Base-by-base conservation (phyloP, 2,797 vertebrate genomes). In the Sitta carolinensis region DNA sequence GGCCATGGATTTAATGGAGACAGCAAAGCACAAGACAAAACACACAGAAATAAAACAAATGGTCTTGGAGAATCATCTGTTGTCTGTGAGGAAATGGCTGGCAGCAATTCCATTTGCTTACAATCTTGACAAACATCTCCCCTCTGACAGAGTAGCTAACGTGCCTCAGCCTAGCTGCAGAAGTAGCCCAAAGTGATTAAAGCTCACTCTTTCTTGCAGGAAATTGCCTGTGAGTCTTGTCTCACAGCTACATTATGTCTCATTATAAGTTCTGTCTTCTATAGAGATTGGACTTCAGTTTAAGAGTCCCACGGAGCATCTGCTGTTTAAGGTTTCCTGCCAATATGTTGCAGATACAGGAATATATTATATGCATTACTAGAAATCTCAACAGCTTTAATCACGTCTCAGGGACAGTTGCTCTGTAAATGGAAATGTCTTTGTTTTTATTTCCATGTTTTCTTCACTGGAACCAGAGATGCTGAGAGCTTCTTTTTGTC, bases 201-300 rank as follows among this genome's bases (percentile, higher is more conserved):
- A 97, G 97, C 97, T 97, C 94, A 80, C 92, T 94, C 91, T 96
- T 94, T 83, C 96, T 95, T 94, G 97, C 96, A 96, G 95, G 92
- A 97, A 98, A 97, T 95, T 70, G 94, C 93, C 95, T 94, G 73
- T 94, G 97, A 98, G 95, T 94, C 96, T 97, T 97, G 95, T 96
- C 96, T 97, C 95, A 92, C 96, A 94, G 93, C 94, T 96, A 90
- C 95, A 94, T 97, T 97, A 97, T 70, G 95, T 94, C 94, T 97
- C 96, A 94, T 97, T 97, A 96, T 54, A 95, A 96, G 87, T 85
- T 92, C 88, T 89, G 87, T 90, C 93, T 97, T 78, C 91, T 83
- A 22, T 84, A 67, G 89, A 58, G 79, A 88, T 80, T 87, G n/a
- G 66, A 83, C 92, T 86, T 86, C 34, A 85, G 70, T 52, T 78